Evolutionary conservation across 2,797 vertebrate genomes (phyloP).

Genomic region (Hozukius guyotensis): DNA sequence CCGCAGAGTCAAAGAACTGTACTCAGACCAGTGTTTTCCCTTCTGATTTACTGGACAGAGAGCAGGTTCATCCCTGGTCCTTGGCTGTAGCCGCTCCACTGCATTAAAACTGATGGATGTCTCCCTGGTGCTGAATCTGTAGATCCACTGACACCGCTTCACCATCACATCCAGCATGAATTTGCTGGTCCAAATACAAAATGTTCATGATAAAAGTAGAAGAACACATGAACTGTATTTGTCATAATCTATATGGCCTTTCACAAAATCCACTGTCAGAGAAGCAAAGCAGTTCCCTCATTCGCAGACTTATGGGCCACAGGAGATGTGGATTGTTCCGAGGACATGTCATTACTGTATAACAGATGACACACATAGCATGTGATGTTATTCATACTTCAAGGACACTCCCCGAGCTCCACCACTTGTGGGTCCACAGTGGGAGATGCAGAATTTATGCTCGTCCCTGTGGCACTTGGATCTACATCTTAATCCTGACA

Average conservation of each 20-base stretch:
- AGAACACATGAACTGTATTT: slow-evolving; percentile 21
- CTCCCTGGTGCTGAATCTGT: slow-evolving; percentile 34
- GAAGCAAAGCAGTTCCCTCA: slow-evolving; percentile 47
- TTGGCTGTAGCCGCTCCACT: slow-evolving; percentile 12
- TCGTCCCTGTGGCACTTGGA: slow-evolving; percentile 75
- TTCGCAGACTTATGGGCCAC: slow-evolving; percentile 54
- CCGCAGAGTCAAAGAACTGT: slow-evolving; percentile 8
- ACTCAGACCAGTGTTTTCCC: slow-evolving; percentile 28
- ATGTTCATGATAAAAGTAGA: background rate
- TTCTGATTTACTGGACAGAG: slow-evolving; percentile 35
- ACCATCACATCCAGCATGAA: slow-evolving; percentile 4
- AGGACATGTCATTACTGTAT: slow-evolving; percentile 73
- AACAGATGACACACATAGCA: slow-evolving; percentile 73
- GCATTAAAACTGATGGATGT: slow-evolving; percentile 47
- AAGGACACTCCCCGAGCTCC: slow-evolving; percentile 75
- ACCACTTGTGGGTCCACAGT: slow-evolving; percentile 69
- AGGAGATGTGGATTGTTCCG: slow-evolving; percentile 64
- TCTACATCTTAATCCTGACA: slow-evolving; percentile 79
- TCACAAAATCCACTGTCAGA: slow-evolving; percentile 9
- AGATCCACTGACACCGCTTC: slow-evolving; percentile 27
- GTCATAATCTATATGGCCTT: slow-evolving; percentile 23
- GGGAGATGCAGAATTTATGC: slow-evolving; percentile 79
- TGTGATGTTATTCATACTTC: slow-evolving; percentile 77
- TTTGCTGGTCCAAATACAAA: slow-evolving; percentile 18
- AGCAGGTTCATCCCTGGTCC: slow-evolving; percentile 25